Base-by-base conservation (phyloP, 2,113 vertebrate genomes). In the Calypte anna region DNA sequence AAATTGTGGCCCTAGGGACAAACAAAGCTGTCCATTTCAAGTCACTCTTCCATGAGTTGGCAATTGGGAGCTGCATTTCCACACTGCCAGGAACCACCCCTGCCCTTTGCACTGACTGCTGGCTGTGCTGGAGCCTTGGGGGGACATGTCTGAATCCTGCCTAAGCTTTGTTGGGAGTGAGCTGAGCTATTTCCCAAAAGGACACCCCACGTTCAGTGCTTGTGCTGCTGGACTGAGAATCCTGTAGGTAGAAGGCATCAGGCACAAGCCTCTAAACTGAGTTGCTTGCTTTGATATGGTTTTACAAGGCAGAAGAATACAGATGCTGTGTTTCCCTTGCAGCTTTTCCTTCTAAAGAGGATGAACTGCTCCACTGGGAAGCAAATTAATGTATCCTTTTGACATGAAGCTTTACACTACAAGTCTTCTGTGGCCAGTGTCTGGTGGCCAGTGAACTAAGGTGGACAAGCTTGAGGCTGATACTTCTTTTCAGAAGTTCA, bases 41-140 rank as follows among this genome's bases (percentile, higher is more conserved):
- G 57, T 93, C 82, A 83, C 17, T 80, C 40, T 95, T 64, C 58
- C 72, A 95, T 83, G 82, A 90, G 72, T 91, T 93, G 91, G 82
- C 85, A 48, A 20, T 17, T 48, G 53, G 50, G 80, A 90, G 38
- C 50, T 86, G 73, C 40, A 4, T 96, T 96, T 97, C 93, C 85
- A 90, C 64, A 50, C 64, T 67, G 91, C 61, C 74, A 31, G 33
- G 24, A 95, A 36, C 72, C 0, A 28, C 69, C 48, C 6, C 40
- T 58, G 44, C 82, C 86, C 90, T 96, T 97, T 95, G 76, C 64
- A 63, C 93, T 66, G 91, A 51, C 59, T 86, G 90, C 87, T 53
- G 75, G 90, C 72, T 50, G 68, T 6, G 48, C 64, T 61, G 8
- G 53, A 75, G 46, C 27, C 66, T 33, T 14, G 33, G 24, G 14